These are phyloP conservation scores for Pandemis heparana DNA, from an alignment of 2,888 invertebrate species.

Conservation along the genomic window DNA sequence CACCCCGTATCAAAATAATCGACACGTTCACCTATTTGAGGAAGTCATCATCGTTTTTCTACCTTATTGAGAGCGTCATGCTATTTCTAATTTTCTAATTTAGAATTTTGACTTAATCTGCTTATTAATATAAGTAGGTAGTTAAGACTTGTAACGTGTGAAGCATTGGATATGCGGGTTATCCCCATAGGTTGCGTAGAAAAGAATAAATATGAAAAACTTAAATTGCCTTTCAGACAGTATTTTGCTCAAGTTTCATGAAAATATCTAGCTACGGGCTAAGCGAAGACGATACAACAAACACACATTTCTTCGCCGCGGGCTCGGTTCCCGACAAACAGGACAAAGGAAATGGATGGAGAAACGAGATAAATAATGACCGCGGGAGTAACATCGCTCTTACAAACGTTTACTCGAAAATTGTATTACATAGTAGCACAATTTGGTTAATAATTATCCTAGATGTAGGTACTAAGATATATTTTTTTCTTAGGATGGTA, in stretches of 20 bases:
- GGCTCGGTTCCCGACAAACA: slow-evolving; percentile 64
- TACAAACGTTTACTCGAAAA: slow-evolving; percentile 29
- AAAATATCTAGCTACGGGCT: slow-evolving; percentile 57
- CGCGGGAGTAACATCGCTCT: slow-evolving; percentile 31
- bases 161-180: background rate
- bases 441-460: slow-evolving; percentile 16
- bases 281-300: slow-evolving; percentile 58
- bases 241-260: slow-evolving; percentile 57
- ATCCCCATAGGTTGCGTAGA: background rate
- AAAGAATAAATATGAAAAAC: slow-evolving; percentile 53
- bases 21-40: slow-evolving; percentile 55
- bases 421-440: slow-evolving; percentile 30
- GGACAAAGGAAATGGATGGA: slow-evolving; percentile 71
- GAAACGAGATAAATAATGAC: slow-evolving; percentile 70
- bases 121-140: no score
- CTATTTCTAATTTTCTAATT: background rate
- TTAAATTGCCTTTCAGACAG: slow-evolving; percentile 49
- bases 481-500: slow-evolving; percentile 92
- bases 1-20: slow-evolving; percentile 70
- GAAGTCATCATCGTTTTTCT: slow-evolving; percentile 41
- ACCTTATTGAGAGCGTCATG: background rate
- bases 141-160: background rate
- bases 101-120: no score
- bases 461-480: background rate
- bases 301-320: slow-evolving; percentile 68